Evolutionary conservation across 2,888 invertebrate species (phyloP), one percentile per base, ranked within the genome.

Genomic region (Caenorhabditis sp.): DNA sequence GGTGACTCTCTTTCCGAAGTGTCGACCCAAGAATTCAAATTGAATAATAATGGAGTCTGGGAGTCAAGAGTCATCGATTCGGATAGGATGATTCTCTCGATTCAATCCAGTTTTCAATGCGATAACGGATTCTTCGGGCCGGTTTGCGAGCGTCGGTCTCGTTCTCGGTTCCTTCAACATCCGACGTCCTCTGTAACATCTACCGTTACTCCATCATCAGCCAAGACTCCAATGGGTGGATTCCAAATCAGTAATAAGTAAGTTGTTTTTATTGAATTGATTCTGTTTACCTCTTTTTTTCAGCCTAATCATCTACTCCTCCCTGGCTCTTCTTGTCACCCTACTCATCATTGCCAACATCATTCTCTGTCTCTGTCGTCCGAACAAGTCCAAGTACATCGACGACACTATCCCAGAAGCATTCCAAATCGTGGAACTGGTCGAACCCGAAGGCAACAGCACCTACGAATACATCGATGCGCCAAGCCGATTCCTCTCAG

Each of bases 91-190:
- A 69, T 69, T 69, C 77, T 77, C 6, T 77, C 77, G 19, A 28
- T 77, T 44, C 69, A 35, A 24, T 54, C 77, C 6, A 31, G 7
- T 19, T 69, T 77, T 41, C 24, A 54, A 10, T 77, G 77, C 51
- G 61, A 77, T 3, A 26, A 47, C 1, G 77, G 77, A 22, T 77
- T 59, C 22, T 77, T 69, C 22, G 77, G 77, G 12, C 51, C 61
- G 0, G 19, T 44, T 24, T 77, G 77, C 31, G 69, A 69, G 5
- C 58, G 66, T 14, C 26, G 26, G 8, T 75, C 61, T 5, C 47
- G 24, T 28, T 24, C 54, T 12, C 54, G 31, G n/a, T n/a, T n/a
- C n/a, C n/a, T n/a, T n/a, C n/a, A n/a, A n/a, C n/a, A n/a, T n/a
- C 22, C 61, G 10, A 8, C 51, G 6, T 38, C 61, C 8, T 12